Evolutionary conservation across 37 sponge, comb jelly and placozoan species (phyloP).

Genomic region (Aplysina aerophoba): DNA sequence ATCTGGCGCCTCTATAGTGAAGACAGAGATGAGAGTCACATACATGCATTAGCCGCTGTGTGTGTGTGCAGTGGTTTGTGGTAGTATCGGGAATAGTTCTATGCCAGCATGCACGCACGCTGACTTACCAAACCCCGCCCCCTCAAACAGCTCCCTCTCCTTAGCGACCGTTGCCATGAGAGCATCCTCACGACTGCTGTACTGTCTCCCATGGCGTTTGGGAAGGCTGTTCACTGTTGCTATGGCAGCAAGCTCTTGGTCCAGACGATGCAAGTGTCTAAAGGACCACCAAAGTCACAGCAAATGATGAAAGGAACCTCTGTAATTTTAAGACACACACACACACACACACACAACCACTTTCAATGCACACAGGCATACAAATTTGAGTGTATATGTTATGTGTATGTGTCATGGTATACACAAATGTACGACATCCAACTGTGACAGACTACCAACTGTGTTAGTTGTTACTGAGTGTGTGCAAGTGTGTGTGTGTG

Average conservation of each 20-base stretch:
- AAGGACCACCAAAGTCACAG: too few species aligned
- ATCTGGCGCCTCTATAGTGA: conserved; percentile 61
- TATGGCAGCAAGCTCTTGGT: conserved; percentile 52
- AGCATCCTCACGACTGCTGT: conserved; percentile 59
- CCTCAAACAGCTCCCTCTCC: conserved; percentile 52
- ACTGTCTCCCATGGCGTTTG: conserved; percentile 41
- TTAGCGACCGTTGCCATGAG: conserved; percentile 43
- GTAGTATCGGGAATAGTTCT: too few species aligned
- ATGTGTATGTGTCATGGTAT: conserved; percentile 8
- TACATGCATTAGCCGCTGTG: too few species aligned
- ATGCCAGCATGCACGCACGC: not conserved
- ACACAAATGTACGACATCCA: not conserved
- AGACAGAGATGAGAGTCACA: not conserved
- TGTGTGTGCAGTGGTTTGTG: too few species aligned
- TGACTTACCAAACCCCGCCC: conserved; percentile 60
- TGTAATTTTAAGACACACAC: too few species aligned
- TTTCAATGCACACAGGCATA: too few species aligned
- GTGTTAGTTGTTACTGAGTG: not conserved
- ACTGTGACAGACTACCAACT: not conserved
- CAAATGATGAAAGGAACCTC: too few species aligned
- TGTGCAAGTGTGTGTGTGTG: too few species aligned
- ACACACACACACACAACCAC: too few species aligned
- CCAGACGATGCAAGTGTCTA: conserved; percentile 54
- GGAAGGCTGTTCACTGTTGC: conserved; percentile 14
- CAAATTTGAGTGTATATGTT: too few species aligned